Base-by-base conservation (phyloP, 2,797 vertebrate genomes). In the Enteromius paludinosus region DNA sequence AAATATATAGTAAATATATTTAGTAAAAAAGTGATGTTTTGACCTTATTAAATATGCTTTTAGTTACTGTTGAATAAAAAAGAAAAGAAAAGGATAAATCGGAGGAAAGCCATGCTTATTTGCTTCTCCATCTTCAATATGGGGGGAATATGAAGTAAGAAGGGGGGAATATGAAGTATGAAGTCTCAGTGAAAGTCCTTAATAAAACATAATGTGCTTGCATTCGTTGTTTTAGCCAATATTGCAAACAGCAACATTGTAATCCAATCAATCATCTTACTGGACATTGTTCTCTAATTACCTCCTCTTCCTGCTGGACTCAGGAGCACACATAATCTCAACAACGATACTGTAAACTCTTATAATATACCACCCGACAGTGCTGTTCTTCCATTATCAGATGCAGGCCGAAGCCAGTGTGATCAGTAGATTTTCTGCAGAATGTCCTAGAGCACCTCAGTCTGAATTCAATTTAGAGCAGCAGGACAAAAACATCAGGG, bases 401-500 rank as follows among this genome's bases (percentile, higher is more conserved):
- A 61, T 61, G 38, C 30, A 49, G 23, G 49, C 17, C 4, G 0
- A 56, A 73, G 56, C n/a, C 28, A 65, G 47, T 3, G 11, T 43
- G 43, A 64, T 78, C 30, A 62, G 56, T 28, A 76, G 23, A 14
- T 76, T 49, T 65, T 30, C 56, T n/a, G 45, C 45, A 65, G 28
- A 65, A n/a, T 33, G 14, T 17, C 69, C 20, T 23, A 80, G 68
- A 80, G 41, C 10, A 80, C 20, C 68, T 47, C 54, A 61, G 28
- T 71, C 2, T 56, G 23, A 61, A 70, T 61, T 68, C 66, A 43
- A 20, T 71, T 71, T 20, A 70, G 47, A 68, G 62, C 20, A 71
- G 61, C 12, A 61, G 8, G 66, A 80, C 52, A 71, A 71, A 69
- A 59, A 28, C 52, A 59, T 54, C 35, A 79, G 49, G 35, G 18